phyloP scores from a whole-genome alignment of 2,797 vertebrate genomes.

The Amphiprion clarkii region DNA sequence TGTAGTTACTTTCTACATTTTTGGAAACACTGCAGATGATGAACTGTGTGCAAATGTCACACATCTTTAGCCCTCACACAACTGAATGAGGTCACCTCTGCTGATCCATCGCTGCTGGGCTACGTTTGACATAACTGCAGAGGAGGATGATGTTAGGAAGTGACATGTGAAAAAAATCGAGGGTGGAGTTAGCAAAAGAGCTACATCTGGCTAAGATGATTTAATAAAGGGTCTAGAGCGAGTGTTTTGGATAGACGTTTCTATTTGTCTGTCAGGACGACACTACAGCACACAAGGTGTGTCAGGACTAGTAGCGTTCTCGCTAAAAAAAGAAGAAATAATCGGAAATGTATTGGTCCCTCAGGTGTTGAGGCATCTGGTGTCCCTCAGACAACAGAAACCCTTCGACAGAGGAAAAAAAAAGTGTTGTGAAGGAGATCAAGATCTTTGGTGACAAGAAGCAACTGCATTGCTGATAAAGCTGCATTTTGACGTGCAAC shows the following conservation, averaged over 20 bases:
- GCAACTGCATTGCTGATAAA: background rate
- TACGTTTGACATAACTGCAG: conserved; percentile 10
- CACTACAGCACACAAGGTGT: background rate
- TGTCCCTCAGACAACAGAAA: no score
- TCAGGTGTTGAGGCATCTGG: background rate
- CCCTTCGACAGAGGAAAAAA: background rate
- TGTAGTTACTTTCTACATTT: conserved; percentile 4
- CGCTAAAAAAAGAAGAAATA: background rate
- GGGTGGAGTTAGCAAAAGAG: conserved; percentile 19
- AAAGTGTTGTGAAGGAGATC: conserved; percentile 3
- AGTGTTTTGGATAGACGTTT: background rate
- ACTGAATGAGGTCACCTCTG: conserved; percentile 33
- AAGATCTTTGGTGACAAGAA: conserved; percentile 6
- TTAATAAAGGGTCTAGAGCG: background rate
- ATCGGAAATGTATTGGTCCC: background rate
- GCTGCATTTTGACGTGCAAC: background rate
- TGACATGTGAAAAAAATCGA: conserved; percentile 9
- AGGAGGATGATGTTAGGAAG: conserved; percentile 33
- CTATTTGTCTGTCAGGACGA: background rate
- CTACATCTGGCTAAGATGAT: background rate
- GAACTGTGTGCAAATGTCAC: background rate
- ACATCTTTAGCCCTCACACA: conserved; percentile 8
- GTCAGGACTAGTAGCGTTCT: background rate
- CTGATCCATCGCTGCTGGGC: conserved; percentile 12
- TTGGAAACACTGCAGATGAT: background rate